Evolutionary conservation across 2,797 vertebrate species (phyloP).

Genomic region (Okamejei kenojei): DNA sequence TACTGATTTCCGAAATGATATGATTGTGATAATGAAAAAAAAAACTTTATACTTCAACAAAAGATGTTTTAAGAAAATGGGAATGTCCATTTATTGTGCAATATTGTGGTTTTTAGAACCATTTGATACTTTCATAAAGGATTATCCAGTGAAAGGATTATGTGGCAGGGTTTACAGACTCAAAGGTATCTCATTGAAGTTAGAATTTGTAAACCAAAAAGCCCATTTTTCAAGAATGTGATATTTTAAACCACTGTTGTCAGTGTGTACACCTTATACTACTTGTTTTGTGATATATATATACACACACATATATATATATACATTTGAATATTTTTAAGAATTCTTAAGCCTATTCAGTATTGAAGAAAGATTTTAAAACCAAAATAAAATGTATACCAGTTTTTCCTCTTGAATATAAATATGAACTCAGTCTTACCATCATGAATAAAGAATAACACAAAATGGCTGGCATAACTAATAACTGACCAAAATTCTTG

Average conservation of each 20-base stretch:
- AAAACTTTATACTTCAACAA: constrained; percentile 22
- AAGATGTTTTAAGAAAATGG: constrained; percentile 28
- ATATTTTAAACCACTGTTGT: constrained; percentile 37
- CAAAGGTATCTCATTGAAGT: constrained; percentile 22
- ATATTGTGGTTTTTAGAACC: constrained; percentile 26
- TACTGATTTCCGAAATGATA: constrained; percentile 26
- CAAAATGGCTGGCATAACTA: not conserved
- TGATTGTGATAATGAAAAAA: constrained; percentile 30
- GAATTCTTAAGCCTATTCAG: constrained; percentile 18
- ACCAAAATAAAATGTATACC: constrained; percentile 15
- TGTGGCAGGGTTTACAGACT: not conserved
- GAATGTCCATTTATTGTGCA: constrained; percentile 31
- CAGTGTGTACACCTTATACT: constrained; percentile 11
- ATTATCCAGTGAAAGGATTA: constrained; percentile 15
- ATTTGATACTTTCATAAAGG: constrained; percentile 31
- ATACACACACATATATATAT: too few relatives aligned
- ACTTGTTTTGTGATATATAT: not conserved
- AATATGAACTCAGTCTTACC: constrained; percentile 11
- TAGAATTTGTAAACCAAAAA: not conserved
- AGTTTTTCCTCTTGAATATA: constrained; percentile 20
- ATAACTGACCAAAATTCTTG: not conserved
- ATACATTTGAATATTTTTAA: not conserved
- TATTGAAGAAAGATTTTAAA: constrained; percentile 29
- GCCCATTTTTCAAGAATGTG: not conserved
- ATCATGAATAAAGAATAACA: constrained; percentile 3